Evolutionary conservation across 2,113 vertebrate species (phyloP), one percentile per base, ranked within the genome.

Genomic region (Proteles cristata): DNA sequence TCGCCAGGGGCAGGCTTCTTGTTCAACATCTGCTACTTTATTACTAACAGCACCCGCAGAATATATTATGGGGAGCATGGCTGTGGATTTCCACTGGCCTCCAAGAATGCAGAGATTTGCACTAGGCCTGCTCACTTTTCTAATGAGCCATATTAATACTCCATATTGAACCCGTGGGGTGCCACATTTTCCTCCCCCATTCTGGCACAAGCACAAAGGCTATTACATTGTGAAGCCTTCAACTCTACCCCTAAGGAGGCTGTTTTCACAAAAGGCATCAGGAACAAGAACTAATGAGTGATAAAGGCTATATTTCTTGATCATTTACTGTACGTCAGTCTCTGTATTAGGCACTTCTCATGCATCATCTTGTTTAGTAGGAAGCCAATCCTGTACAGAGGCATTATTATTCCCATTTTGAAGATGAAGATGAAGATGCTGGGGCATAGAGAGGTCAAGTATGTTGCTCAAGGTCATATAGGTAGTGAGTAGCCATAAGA

Each of bases 11-110:
- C 98, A 98, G 97, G 63, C 69, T 98, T 94, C 97, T 98, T 98
- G 95, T 98, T 98, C 97, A 97, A 98, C 98, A 98, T 97, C 98
- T 99, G 98, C 97, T 98, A 68, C 97, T 97, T 97, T 96, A 82
- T 96, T 97, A 91, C 94, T 16, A 87, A 92, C 95, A 91, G 96
- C 97, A 93, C 90, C 58, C 96, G 90, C 81, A 97, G 98, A 98
- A 98, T 98, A 96, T 33, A 98, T 98, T 97, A 98, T 3, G 86
- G 96, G 71, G 55, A 92, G 76, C 86, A 0, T 65, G 93, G 93
- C 91, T 58, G 4, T 10, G 19, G 88, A 69, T 94, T 89, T 84
- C 39, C 3, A 7, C 48, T 0, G 2, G 76, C 55, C 76, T 93
- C 88, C 48, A 31, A 63, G 90, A 79, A 35, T 11, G 11, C 28